Conservation (phyloP, 1,140 invertebrate species). For the Trinorchestia longiramus region DNA sequence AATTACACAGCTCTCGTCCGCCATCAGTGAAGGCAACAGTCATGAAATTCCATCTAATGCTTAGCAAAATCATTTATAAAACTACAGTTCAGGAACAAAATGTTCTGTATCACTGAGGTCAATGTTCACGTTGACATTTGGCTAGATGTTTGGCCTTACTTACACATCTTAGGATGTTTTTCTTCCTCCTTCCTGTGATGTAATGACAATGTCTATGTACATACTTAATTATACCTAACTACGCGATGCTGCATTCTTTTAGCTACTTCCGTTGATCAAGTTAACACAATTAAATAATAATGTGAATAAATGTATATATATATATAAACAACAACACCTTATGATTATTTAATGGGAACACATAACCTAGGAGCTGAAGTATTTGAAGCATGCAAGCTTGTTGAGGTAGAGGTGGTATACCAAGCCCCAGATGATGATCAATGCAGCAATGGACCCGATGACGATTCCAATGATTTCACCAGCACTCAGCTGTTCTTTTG, state of each 20-base stretch:
- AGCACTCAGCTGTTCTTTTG: neutral
- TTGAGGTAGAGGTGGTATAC: neutral
- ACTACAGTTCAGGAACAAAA: no score
- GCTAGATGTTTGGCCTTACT: neutral
- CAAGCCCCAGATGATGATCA: neutral
- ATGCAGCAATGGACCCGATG: neutral
- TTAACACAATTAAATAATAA: neutral
- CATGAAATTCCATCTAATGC: no score
- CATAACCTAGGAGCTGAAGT: neutral
- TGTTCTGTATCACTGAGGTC: no score
- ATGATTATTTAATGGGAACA: neutral
- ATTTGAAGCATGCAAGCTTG: neutral
- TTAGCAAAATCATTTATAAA: no score
- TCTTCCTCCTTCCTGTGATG: no score
- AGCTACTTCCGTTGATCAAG: neutral
- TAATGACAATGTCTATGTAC: neutral
- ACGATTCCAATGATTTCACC: neutral
- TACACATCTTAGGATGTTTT: neutral
- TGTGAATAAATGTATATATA: neutral
- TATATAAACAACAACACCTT: neutral
- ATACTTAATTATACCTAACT: neutral
- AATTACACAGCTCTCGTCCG: no score
- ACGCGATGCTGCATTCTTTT: neutral
- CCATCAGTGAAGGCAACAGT: no score
- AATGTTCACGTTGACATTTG: no score